Evolutionary conservation across 30 jellyfish, hydroid and myxozoan genomes (phyloP).

Genomic region (Hydra vulgaris): DNA sequence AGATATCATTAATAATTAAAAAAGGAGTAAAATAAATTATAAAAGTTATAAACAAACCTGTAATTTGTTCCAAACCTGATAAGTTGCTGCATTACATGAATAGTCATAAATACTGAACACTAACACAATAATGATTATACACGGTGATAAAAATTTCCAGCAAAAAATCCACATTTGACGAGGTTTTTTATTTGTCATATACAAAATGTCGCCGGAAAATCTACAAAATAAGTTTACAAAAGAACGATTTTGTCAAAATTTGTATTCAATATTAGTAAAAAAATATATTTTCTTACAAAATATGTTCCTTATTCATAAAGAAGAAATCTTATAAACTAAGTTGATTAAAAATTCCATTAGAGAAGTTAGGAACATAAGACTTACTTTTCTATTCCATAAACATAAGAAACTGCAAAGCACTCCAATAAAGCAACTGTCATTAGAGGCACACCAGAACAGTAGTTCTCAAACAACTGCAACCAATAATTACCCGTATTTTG

Average conservation of each 20-base stretch:
- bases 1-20: too few relatives aligned
- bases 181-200: conserved; percentile 93
- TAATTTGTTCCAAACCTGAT: conserved; percentile 65
- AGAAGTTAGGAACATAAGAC: not conserved
- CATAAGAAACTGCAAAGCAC: conserved; percentile 69
- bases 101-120: conserved; percentile 65
- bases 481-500: conserved; percentile 82
- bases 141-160: conserved; percentile 91
- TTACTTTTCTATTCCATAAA: conserved; percentile 91
- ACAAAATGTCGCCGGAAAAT: conserved; percentile 82
- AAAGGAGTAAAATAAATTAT: not conserved
- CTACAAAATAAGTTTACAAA: conserved; percentile 17
- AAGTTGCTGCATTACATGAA: conserved; percentile 58
- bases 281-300: too few relatives aligned
- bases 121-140: conserved; percentile 57
- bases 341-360: not conserved
- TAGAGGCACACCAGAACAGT: conserved; percentile 80
- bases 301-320: too few relatives aligned
- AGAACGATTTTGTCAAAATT: not conserved
- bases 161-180: conserved; percentile 87
- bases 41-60: conserved; percentile 21
- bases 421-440: conserved; percentile 80
- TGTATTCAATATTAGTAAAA: not conserved
- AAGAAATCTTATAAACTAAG: too few relatives aligned
- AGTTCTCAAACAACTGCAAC: conserved; percentile 72